Percentiles rank a stretch among this genome's conserved stretches.
Evolutionary conservation across 2,888 invertebrate genomes (phyloP).

Genomic region (Gymnocheta viridis): DNA sequence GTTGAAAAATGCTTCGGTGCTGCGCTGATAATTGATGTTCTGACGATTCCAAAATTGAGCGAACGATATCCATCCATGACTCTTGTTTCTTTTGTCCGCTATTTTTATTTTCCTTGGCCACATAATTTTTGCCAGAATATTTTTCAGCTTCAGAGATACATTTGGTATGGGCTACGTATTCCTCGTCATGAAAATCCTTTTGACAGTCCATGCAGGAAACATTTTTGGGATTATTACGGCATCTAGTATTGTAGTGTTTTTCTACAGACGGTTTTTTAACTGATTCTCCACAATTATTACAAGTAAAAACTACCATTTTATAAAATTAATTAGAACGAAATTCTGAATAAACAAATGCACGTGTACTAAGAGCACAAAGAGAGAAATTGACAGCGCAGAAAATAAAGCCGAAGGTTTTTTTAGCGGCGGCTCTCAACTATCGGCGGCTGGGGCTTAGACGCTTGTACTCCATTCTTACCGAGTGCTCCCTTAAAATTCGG

Average conservation of each 20-base stretch:
- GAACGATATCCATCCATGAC: constrained; percentile 85
- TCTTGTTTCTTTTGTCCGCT: constrained; percentile 94
- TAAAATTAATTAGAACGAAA: not conserved
- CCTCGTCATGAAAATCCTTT: constrained; percentile 92
- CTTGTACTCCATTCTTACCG: too few relatives aligned
- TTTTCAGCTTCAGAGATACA: constrained; percentile 94
- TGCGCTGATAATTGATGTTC: constrained; percentile 81
- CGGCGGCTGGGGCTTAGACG: too few relatives aligned
- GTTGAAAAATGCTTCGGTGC: constrained; percentile 86
- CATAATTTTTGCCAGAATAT: constrained; percentile 92
- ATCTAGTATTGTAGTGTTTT: constrained; percentile 90
- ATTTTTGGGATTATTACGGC: constrained; percentile 86
- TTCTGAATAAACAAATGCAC: constrained; percentile 67
- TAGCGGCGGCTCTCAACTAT: too few relatives aligned
- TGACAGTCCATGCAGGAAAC: constrained; percentile 97
- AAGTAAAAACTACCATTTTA: constrained; percentile 96
- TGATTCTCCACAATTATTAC: constrained; percentile 94
- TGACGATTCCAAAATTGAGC: constrained; percentile 77
- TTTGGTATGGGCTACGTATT: constrained; percentile 90
- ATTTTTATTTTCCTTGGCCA: constrained; percentile 86
- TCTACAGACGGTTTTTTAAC: constrained; percentile 95
- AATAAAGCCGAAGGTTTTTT: too few relatives aligned
- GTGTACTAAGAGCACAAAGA: constrained; percentile 44
- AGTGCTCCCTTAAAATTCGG: too few relatives aligned
- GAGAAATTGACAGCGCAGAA: not conserved